Evolutionary conservation across 2,113 vertebrate species (phyloP), one percentile per base, ranked within the genome.

Genomic region (Globicephala melas): DNA sequence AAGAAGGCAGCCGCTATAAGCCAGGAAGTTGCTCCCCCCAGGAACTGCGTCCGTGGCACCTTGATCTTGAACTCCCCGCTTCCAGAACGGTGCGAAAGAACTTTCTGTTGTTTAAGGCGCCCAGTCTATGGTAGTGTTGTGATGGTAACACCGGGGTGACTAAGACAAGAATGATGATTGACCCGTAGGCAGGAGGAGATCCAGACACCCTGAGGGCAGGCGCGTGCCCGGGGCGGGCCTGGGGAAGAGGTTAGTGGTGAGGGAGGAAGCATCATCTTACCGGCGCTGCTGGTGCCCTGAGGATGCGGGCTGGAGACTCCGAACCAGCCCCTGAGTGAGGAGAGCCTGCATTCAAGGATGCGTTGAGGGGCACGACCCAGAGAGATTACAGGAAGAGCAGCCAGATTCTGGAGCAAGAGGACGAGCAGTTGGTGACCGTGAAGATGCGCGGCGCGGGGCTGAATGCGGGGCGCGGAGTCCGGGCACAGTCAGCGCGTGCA

Each of bases 401-500:
- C 13, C 13, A 14, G 50, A 50, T 87, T 93, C 33, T 36, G 36
- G 5, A 83, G 25, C 14, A 23, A 25, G 15, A 83, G 2, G 10
- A 9, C n/a, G 8, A 55, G 53, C 53, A 1, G 53, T 0, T 55
- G 53, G 17, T 55, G 53, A 18, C 53, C 15, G 53, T 55, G 53
- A 58, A 80, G 4, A 13, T 3, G 12, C 28, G 1, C 1, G 25
- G 47, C 33, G 15, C 17, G 1, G 9, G 26, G 13, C 63, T 17
- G 53, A 18, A 53, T 13, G 47, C 47, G 47, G 47, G 47, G 50
- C 13, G 13, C 50, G 13, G 3, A 50, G 50, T 50, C 50, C 13
- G 50, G 13, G 13, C 53, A 55, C 15, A 55, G 38, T 38, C 38
- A 38, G 53, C 53, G 1, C 53, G 1, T 18, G 53, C 53, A 18